Evolutionary conservation across 64 coral and sea anemone genomes (phyloP).

Genomic region (Cladopsammia gracilis): DNA sequence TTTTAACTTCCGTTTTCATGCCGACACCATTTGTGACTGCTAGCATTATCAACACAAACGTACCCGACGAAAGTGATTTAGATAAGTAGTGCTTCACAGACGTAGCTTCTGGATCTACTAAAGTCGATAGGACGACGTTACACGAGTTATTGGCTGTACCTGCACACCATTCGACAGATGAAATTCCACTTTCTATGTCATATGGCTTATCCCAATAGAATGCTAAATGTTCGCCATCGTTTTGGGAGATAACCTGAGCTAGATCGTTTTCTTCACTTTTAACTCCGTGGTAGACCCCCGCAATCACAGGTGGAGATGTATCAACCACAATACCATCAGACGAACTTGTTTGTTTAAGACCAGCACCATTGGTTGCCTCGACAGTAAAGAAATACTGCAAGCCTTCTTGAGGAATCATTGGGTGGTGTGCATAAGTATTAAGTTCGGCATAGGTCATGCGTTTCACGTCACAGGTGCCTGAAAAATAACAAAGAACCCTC

Average conservation of each 20-base stretch:
- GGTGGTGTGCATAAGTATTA: slow-evolving; percentile 20
- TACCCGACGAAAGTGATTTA: slow-evolving; percentile 36
- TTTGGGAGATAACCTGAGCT: background rate
- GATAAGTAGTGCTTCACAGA: slow-evolving; percentile 1
- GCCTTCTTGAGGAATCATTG: slow-evolving; percentile 10
- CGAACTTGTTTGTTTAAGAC: slow-evolving; percentile 30
- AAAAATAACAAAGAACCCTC: no score
- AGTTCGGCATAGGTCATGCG: slow-evolving; percentile 39
- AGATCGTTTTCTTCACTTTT: background rate
- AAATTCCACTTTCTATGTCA: slow-evolving; percentile 73
- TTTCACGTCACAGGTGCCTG: slow-evolving; percentile 73
- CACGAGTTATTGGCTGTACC: slow-evolving; percentile 47
- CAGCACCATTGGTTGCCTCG: slow-evolving; percentile 77
- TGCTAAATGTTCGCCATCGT: slow-evolving; percentile 7
- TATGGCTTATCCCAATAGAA: slow-evolving; percentile 57
- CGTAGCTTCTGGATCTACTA: background rate
- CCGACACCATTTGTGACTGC: slow-evolving; percentile 55
- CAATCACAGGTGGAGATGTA: slow-evolving; percentile 48
- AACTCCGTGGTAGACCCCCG: background rate
- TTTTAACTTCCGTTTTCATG: background rate
- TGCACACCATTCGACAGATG: slow-evolving; percentile 54
- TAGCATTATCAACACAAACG: slow-evolving; percentile 35
- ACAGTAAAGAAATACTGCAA: slow-evolving; percentile 77
- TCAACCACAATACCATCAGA: slow-evolving; percentile 95
- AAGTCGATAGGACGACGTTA: slow-evolving; percentile 46